Conservation (phyloP, 2,113 vertebrate species). For the Raja brachyura region DNA sequence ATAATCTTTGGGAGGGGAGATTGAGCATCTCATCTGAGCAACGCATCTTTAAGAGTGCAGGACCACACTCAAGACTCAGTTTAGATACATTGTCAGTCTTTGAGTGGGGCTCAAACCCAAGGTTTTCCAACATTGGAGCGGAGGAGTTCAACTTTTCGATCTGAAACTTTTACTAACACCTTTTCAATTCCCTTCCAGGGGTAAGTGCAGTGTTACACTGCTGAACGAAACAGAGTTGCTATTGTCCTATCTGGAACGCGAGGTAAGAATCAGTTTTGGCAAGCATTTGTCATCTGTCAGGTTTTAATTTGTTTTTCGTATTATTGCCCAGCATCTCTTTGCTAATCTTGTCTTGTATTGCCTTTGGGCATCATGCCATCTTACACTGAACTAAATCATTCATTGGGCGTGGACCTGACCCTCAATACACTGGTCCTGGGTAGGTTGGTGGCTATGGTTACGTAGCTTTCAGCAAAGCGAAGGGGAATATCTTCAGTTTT, state of each 20-base stretch:
- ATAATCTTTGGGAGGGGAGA: not conserved
- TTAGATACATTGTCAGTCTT: not conserved
- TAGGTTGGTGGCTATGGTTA: not conserved
- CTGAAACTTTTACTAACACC: conserved; percentile 26
- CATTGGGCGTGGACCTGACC: not conserved
- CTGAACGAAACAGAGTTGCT: conserved; percentile 94
- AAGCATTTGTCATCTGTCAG: not conserved
- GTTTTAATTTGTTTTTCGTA: not conserved
- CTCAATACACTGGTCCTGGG: not conserved
- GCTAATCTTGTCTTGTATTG: not conserved
- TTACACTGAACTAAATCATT: not conserved
- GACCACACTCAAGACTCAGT: too few relatives aligned
- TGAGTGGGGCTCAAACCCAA: not conserved
- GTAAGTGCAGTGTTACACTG: conserved; percentile 94
- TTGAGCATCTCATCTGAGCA: not conserved
- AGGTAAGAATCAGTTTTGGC: conserved; percentile 62
- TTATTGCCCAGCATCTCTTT: not conserved
- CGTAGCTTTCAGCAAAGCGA: not conserved
- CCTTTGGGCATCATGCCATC: not conserved
- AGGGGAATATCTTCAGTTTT: not conserved
- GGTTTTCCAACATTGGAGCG: not conserved
- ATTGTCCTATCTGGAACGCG: conserved; percentile 90
- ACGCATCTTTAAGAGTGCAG: not conserved
- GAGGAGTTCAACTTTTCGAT: not conserved
- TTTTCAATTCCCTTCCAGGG: conserved; percentile 59